Conservation (phyloP, 2,888 invertebrate species). For the Lycocerus yunnanus region DNA sequence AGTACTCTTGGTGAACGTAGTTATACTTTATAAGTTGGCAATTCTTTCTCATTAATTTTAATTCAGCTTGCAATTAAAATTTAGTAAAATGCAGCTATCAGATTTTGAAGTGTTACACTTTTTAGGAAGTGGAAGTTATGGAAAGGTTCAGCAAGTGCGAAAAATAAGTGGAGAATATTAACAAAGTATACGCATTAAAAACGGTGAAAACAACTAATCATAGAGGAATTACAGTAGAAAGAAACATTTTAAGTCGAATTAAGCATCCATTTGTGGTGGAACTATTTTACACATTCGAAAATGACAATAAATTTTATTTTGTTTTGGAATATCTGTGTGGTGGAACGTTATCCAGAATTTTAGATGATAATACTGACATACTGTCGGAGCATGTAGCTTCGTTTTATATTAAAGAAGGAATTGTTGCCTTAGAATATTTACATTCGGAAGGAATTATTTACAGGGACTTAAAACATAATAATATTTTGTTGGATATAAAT, state of each 20-base stretch:
- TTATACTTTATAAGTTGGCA: background rate
- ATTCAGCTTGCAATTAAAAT: background rate
- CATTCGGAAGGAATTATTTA: conserved; percentile 92
- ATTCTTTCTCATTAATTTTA: background rate
- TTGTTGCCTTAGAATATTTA: conserved; percentile 88
- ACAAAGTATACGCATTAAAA: background rate
- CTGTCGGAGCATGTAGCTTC: conserved; percentile 94
- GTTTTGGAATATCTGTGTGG: background rate
- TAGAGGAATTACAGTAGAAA: background rate
- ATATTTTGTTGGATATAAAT: conserved; percentile 95
- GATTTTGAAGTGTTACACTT: conserved; percentile 93
- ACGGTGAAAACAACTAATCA: background rate
- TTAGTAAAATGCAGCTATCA: background rate
- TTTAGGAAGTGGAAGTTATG: background rate
- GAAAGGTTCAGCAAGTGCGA: background rate
- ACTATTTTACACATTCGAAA: background rate
- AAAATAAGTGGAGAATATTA: background rate
- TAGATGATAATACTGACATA: background rate
- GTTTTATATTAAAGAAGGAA: conserved; percentile 98
- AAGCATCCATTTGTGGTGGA: background rate
- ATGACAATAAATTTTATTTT: background rate
- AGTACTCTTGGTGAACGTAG: background rate
- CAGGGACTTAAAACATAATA: conserved; percentile 97
- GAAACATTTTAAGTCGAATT: background rate
- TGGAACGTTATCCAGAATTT: background rate